Base-by-base conservation (phyloP, 2,797 vertebrate genomes). In the Coregonus ussuriensis region DNA sequence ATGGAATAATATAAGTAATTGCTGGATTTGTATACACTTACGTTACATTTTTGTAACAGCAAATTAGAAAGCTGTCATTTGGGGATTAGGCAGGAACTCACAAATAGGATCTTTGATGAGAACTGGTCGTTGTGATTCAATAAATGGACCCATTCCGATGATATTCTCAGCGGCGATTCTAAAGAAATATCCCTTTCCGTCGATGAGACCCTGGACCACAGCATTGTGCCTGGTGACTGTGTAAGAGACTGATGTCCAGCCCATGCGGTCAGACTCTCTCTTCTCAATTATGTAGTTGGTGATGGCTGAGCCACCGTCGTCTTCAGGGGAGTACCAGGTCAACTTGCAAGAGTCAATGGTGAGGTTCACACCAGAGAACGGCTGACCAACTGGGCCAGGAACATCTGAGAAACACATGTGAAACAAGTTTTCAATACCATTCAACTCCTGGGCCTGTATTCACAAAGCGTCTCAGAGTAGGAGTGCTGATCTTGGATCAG, bases 211-310 rank as follows among this genome's bases (percentile, higher is more conserved):
- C 89, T 99, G 98, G 73, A 98, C 93, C 5, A 97, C 95, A 16
- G 98, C 98, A 66, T 98, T 99, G 81, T 99, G 97, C 78, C 98
- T 94, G 0, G 97, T 99, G 83, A 99, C 98, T 0, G 96, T 99
- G 87, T 93, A 98, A 63, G 94, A 95, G 78, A 99, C 98, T 0
- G 98, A 97, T 56, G 98, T 98, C 97, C 97, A 99, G 78, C 97
- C 98, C 93, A 93, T 97, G 33, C 92, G 97, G 79, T 99, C 98
- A 37, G 97, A 89, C 92, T 97, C 98, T 77, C 98, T 95, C 89
- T 99, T 99, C 89, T 99, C 95, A 72, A 99, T 96, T 75, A 99
- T 92, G 78, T 97, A 99, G 89, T 99, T 99, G 76, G 98, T 99
- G 87, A 99, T 95, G 83, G 97, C 94, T 15, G 98, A 99, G 77